phyloP scores from a whole-genome alignment of 2,113 vertebrate species.

The Dasyurus viverrinus region DNA sequence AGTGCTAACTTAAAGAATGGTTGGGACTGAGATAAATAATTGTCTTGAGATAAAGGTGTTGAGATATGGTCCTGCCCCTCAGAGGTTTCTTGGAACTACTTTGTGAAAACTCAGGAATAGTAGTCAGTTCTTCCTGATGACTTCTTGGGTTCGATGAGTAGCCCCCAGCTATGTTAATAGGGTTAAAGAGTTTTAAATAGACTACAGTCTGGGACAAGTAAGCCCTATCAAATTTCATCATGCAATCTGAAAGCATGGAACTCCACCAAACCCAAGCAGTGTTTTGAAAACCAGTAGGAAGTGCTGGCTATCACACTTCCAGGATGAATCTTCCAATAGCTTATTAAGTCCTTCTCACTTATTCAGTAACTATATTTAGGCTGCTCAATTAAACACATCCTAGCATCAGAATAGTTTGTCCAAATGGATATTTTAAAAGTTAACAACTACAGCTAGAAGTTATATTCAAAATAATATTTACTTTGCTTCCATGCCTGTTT shows the following conservation, averaged over 20 bases:
- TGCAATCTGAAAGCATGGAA: not conserved
- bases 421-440: no score
- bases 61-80: not conserved
- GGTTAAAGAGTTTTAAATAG: not conserved
- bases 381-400: not conserved
- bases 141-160: not conserved
- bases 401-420: not conserved
- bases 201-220: no score
- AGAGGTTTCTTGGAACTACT: not conserved
- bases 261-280: rapidly evolving
- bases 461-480: not conserved
- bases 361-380: not conserved
- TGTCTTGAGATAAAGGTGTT: not conserved
- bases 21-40: not conserved
- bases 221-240: not conserved
- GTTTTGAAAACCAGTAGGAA: not conserved
- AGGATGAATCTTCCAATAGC: not conserved
- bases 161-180: no score
- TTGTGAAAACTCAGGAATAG: not conserved
- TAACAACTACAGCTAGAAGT: not conserved
- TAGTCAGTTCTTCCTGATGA: not conserved
- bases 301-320: not conserved
- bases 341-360: not conserved
- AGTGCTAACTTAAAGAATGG: not conserved
- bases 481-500: not conserved